Evolutionary conservation across 92 coral and sea anemone species (phyloP), one percentile per base, ranked within the genome.

Genomic region (Pocillopora meandrina): DNA sequence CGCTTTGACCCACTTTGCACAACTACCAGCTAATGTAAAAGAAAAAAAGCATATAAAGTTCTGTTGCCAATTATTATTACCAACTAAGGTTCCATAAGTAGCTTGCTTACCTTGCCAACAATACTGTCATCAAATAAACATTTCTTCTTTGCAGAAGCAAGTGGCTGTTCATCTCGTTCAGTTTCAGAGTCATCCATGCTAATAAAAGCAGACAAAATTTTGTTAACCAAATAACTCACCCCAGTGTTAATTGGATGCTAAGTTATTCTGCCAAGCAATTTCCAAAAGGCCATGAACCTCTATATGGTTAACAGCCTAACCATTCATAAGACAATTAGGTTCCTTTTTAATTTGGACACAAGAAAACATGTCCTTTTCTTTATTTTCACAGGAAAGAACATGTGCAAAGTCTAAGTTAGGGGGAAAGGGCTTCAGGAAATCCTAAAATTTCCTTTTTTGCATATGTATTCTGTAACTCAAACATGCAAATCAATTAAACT

Each of bases 101-200:
- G 26, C 12, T 12, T 58, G 0, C 59, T 1, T 75, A 97, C 99
- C 99, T 97, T 97, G 71, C 96, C 99, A 60, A 88, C 92, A 62
- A 89, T 90, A 59, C 95, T 95, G 75, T 97, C 98, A 87, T 92
- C 93, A 86, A 87, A 93, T 14, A 94, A 82, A 64, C 93, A 86
- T 80, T 94, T 89, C 92, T 95, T 97, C 33, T 97, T 97, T 7
- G 88, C 74, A 33, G 95, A 86, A 5, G 84, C 90, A 31, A 92
- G 78, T 23, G 86, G 80, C 72, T 84, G 83, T 55, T 90, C 94
- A 14, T 88, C 92, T 77, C 84, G 85, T 84, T 94, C 97, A 26
- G 90, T 85, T 60, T 95, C 98, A 34, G 97, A 91, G 31, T 89
- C 95, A 77, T 90, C 94, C 91, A 92, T 84, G 66, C 95, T 93